phyloP scores from a whole-genome alignment of 2,797 vertebrate genomes.

The Brachyalestes nurse region DNA sequence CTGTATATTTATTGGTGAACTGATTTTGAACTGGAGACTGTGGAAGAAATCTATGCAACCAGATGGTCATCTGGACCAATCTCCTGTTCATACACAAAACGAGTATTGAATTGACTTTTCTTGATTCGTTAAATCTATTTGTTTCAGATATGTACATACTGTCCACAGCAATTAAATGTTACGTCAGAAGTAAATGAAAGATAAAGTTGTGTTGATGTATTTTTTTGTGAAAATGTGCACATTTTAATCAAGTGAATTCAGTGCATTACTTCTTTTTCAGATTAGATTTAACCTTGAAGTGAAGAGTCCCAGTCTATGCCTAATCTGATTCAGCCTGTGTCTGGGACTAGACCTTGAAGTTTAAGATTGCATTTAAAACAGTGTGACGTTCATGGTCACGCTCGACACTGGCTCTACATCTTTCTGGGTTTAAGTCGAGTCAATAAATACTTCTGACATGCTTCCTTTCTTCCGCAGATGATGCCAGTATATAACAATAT shows the following conservation, averaged over 20 bases:
- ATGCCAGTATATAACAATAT: too few relatives aligned
- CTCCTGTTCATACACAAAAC: neutral
- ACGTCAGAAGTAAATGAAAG: neutral
- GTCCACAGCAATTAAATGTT: neutral
- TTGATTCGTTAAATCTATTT: neutral
- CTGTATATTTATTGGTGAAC: neutral
- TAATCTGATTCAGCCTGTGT: neutral
- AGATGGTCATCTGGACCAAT: neutral
- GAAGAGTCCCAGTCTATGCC: neutral
- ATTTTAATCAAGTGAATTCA: neutral
- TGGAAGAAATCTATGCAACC: neutral
- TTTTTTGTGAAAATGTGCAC: neutral
- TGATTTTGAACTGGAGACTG: neutral
- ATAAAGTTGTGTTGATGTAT: neutral
- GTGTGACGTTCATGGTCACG: neutral
- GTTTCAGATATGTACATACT: neutral
- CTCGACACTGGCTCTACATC: neutral
- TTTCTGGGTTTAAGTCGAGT: neutral
- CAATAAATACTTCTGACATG: slow-evolving; percentile 30
- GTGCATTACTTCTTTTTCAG: neutral
- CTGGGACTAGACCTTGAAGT: neutral
- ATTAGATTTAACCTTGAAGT: neutral
- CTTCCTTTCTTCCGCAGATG: neutral
- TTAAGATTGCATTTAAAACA: neutral
- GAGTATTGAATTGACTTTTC: neutral